Percentiles rank a stretch among this genome's conserved stretches.
Evolutionary conservation across 1,140 invertebrate genomes (phyloP).

Genomic region (Pinna nobilis): DNA sequence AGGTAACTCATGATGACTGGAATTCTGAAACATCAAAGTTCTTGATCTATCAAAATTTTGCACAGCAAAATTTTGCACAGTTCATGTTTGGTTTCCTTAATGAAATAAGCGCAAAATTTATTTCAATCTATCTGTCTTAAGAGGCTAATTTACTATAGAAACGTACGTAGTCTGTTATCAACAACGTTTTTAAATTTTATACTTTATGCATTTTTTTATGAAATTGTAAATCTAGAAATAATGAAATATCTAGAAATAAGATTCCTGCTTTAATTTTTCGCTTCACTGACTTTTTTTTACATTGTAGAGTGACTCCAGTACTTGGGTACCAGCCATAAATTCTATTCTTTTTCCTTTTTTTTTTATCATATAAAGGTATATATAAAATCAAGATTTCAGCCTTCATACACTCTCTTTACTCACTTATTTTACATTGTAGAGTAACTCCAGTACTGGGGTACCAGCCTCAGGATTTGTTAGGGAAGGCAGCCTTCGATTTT

Average conservation of each 20-base stretch:
- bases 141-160: too few species aligned
- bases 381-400: background rate
- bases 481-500: conserved; percentile 96
- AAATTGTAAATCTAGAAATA: too few species aligned
- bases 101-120: too few species aligned
- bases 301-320: conserved; percentile 84
- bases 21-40: too few species aligned
- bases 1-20: too few species aligned
- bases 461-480: conserved; percentile 93
- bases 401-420: background rate
- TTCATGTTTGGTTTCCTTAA: too few species aligned
- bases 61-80: too few species aligned
- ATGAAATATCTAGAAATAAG: background rate
- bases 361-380: background rate
- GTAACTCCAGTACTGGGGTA: conserved; percentile 93
- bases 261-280: background rate
- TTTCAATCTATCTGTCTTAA: too few species aligned
- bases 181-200: too few species aligned
- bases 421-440: conserved; percentile 54
- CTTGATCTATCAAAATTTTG: too few species aligned
- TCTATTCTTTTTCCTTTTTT: background rate
- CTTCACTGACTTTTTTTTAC: background rate
- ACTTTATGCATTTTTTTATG: too few species aligned
- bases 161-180: too few species aligned
- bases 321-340: conserved; percentile 95